Percentiles rank a stretch among this genome's conserved stretches.
These are phyloP conservation scores for Bolborhynchus lineola DNA, from an alignment of 2,113 vertebrate genomes.

Conservation along the genomic window DNA sequence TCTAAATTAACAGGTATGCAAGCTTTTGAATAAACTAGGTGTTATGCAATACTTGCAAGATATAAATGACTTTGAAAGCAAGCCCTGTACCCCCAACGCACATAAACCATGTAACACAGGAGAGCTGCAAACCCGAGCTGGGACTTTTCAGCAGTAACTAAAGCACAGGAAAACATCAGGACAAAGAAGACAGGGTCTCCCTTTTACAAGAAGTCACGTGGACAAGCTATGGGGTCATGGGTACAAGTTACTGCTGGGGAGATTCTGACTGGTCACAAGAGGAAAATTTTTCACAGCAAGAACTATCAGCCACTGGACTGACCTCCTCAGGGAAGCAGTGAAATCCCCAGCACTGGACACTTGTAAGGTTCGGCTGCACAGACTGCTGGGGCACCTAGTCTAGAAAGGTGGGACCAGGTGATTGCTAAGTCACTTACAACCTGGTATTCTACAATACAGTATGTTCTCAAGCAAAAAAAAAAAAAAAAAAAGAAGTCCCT, in stretches of 20 bases:
- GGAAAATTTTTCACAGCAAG: background rate
- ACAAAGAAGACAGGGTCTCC: background rate
- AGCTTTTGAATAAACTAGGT: background rate
- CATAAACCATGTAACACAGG: fast-evolving
- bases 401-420: background rate
- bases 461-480: background rate
- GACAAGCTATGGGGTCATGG: background rate
- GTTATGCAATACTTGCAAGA: background rate
- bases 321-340: background rate
- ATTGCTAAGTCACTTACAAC: background rate
- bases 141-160: background rate
- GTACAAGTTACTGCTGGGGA: background rate
- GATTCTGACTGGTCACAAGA: background rate
- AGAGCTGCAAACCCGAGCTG: background rate
- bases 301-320: background rate
- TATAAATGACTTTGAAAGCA: background rate
- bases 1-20: background rate
- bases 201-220: background rate
- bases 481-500: background rate
- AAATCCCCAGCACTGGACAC: background rate
- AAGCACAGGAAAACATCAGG: background rate
- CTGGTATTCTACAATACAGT: background rate
- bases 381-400: background rate
- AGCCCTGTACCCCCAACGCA: background rate
- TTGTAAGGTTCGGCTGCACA: background rate